phyloP scores from a whole-genome alignment of 1,140 invertebrate species.

The Pachypsylla venusta region DNA sequence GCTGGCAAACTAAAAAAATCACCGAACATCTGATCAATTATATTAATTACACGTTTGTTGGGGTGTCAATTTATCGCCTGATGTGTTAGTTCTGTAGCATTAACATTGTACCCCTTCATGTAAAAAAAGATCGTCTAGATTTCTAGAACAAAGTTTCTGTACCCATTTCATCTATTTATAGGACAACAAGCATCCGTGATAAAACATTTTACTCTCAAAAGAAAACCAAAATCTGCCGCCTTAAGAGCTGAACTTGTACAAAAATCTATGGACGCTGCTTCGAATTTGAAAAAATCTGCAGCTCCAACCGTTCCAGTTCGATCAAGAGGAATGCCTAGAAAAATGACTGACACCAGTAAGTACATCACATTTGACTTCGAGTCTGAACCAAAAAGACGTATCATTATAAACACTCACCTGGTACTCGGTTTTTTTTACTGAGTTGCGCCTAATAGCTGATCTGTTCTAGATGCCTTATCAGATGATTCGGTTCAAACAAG shows the following conservation, averaged over 20 bases:
- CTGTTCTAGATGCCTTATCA: background rate
- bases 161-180: background rate
- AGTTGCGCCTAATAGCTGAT: background rate
- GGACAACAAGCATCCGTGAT: conserved; percentile 18
- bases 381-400: background rate
- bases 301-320: conserved; percentile 78
- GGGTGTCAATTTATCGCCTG: no score
- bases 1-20: no score
- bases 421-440: no score
- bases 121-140: no score
- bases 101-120: no score
- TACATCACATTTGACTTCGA: no score
- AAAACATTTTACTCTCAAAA: conserved; percentile 88
- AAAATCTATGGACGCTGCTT: conserved; percentile 77
- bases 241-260: conserved; percentile 76
- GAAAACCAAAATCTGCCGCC: conserved; percentile 88
- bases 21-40: no score
- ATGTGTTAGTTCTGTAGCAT: no score
- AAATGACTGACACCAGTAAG: conserved; percentile 90
- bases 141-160: no score
- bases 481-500: no score
- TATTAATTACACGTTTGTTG: no score
- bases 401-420: no score
- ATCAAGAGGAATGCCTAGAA: conserved; percentile 84
- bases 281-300: conserved; percentile 73